phyloP scores from a whole-genome alignment of 2,113 vertebrate species.

The Astatoreochromis straeleni region DNA sequence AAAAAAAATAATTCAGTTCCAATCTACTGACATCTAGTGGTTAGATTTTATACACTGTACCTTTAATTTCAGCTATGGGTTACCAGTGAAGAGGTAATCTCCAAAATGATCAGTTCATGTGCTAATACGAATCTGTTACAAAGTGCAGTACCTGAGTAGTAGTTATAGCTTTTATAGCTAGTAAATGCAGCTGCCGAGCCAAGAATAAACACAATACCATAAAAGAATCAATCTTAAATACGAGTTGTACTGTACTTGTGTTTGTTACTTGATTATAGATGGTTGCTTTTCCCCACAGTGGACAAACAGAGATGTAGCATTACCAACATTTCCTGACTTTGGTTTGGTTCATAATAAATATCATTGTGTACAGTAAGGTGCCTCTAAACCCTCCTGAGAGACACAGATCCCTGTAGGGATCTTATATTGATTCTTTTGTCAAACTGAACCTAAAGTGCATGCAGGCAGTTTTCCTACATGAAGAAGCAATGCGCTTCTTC shows the following conservation, averaged over 20 bases:
- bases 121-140: not conserved
- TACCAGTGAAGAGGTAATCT: not conserved
- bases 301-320: not conserved
- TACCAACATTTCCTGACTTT: not conserved
- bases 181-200: not conserved
- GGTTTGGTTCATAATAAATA: not conserved
- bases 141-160: not conserved
- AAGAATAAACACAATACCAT: not conserved
- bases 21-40: not conserved
- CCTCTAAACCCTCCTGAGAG: slow-evolving; percentile 3
- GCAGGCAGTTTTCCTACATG: too few relatives aligned
- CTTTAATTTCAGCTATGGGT: not conserved
- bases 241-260: not conserved
- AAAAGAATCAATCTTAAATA: not conserved
- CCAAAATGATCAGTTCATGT: not conserved
- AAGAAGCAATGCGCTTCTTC: not conserved
- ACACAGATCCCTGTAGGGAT: not conserved
- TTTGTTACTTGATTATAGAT: not conserved
- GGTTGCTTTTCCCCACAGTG: not conserved
- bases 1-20: not conserved
- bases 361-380: not conserved
- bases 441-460: not conserved
- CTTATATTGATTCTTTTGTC: slow-evolving; percentile 29
- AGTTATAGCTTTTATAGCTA: not conserved
- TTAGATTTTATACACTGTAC: not conserved